These are phyloP conservation scores for Geothlypis trichas DNA, from an alignment of 2,113 vertebrate species.

Conservation along the genomic window DNA sequence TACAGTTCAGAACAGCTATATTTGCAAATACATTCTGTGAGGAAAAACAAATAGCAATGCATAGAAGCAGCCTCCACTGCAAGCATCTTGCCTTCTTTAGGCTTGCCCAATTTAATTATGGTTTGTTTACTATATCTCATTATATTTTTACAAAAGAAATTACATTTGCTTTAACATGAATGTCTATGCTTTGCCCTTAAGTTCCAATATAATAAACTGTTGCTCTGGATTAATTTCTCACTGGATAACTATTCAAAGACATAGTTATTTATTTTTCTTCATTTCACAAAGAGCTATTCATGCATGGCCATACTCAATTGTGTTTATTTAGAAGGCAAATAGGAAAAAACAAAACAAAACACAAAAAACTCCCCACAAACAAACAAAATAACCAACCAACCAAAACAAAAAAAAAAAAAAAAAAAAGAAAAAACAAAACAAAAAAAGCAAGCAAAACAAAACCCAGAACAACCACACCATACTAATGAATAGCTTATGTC, in stretches of 20 bases:
- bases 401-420: background rate
- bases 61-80: background rate
- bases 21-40: background rate
- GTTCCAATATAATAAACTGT: background rate
- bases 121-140: background rate
- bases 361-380: background rate
- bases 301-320: background rate
- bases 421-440: too few relatives aligned
- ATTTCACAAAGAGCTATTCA: background rate
- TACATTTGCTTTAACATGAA: background rate
- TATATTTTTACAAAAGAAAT: background rate
- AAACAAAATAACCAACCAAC: background rate
- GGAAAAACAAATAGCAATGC: background rate
- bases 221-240: background rate
- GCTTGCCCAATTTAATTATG: background rate
- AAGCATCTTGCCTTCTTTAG: background rate
- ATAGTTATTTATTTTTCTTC: background rate
- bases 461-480: background rate
- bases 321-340: background rate
- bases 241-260: background rate
- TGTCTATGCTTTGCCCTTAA: background rate
- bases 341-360: background rate
- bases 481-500: background rate
- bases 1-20: background rate
- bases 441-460: too few relatives aligned